phyloP scores from a whole-genome alignment of 2,113 vertebrate genomes.

The Origma solitaria region DNA sequence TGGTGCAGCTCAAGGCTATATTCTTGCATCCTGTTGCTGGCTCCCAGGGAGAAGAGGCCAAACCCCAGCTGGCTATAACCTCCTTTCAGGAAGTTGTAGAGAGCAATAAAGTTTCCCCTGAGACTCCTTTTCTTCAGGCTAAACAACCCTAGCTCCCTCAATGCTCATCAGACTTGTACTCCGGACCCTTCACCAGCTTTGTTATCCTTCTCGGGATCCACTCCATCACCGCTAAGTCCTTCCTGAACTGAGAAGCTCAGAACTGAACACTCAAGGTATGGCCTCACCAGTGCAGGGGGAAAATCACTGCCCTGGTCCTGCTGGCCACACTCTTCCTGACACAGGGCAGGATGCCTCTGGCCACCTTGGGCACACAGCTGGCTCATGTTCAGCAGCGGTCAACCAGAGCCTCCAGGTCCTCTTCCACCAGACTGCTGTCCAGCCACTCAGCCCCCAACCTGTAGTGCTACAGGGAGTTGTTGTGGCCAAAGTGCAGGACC shows the following conservation, averaged over 20 bases:
- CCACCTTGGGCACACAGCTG: neutral
- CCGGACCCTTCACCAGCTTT: neutral
- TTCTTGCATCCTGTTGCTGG: neutral
- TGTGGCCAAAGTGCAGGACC: neutral
- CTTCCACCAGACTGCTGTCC: accelerated
- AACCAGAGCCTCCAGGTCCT: neutral
- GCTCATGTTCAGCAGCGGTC: neutral
- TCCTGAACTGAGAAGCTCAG: neutral
- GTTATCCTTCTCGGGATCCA: neutral
- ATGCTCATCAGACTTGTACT: neutral
- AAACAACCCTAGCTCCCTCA: neutral
- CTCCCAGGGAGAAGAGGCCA: neutral
- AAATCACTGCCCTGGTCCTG: neutral
- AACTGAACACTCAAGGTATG: accelerated
- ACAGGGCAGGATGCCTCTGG: neutral
- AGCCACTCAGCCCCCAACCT: neutral
- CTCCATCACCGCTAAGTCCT: neutral
- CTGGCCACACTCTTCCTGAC: neutral
- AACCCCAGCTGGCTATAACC: neutral
- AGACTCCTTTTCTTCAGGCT: neutral
- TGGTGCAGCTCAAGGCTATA: neutral
- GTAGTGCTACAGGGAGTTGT: accelerated
- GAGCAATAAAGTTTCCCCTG: neutral
- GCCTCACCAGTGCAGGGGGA: neutral
- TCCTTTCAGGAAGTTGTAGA: neutral